A percentile compares a stretch with the other conserved stretches of the same genome.
Conservation (phyloP, 2,888 invertebrate genomes). For the Amiota minor region DNA sequence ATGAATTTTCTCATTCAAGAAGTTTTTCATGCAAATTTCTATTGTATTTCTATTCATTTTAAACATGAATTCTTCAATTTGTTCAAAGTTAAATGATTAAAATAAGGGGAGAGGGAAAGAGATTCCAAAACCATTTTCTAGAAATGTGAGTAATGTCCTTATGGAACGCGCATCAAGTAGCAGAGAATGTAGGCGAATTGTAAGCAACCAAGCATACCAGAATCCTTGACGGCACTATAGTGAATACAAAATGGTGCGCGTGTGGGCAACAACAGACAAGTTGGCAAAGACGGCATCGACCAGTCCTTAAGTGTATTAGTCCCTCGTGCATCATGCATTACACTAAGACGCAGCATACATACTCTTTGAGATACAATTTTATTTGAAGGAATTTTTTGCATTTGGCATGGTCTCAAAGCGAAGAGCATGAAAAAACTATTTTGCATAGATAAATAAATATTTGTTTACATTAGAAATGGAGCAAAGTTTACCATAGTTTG, state of each 20-base stretch:
- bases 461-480: not conserved
- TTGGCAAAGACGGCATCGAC: too few species aligned
- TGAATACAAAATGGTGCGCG: not conserved
- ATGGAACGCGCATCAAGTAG: not conserved
- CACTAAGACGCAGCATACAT: too few species aligned
- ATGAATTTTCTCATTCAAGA: too few species aligned
- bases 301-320: too few species aligned
- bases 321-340: too few species aligned
- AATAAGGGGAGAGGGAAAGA: not conserved
- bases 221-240: not conserved
- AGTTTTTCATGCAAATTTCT: not conserved
- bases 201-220: not conserved
- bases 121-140: not conserved
- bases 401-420: too few species aligned
- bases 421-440: not conserved
- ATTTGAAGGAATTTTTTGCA: too few species aligned
- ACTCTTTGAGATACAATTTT: too few species aligned
- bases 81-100: not conserved
- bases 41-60: not conserved
- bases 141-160: constrained; percentile 5
- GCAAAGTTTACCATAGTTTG: not conserved
- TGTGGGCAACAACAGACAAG: not conserved
- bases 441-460: constrained; percentile 14
- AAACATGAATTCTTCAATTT: not conserved
- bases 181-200: not conserved